Evolutionary conservation across 2,888 invertebrate genomes (phyloP).

Genomic region (Tridacna crocea): DNA sequence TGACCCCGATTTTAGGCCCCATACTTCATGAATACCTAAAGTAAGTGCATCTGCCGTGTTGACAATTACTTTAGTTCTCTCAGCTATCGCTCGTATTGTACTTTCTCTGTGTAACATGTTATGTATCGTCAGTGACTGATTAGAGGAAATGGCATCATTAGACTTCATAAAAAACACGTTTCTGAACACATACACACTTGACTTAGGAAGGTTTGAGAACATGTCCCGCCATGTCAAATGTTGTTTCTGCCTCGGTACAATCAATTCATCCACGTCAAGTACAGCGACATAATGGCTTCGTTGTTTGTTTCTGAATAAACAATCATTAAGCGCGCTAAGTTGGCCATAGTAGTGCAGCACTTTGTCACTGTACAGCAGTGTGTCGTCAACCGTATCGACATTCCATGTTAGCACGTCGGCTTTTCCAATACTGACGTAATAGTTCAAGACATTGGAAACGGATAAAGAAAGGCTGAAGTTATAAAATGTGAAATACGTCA

Average conservation of each 20-base stretch:
- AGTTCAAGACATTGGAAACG: neutral
- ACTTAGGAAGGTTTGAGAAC: neutral
- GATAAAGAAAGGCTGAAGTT: neutral
- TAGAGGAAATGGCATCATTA: neutral
- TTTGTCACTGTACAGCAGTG: neutral
- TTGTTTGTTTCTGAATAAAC: neutral
- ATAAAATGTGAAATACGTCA: neutral
- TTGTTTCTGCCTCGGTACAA: neutral
- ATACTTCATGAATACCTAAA: neutral
- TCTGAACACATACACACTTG: neutral
- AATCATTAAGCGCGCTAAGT: neutral
- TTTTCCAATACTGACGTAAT: neutral
- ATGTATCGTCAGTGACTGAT: neutral
- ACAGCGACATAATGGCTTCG: neutral
- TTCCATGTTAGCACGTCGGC: neutral
- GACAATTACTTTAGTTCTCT: neutral
- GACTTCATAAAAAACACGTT: neutral
- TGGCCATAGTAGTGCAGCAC: neutral
- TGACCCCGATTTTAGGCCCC: neutral
- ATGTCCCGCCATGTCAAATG: conserved; percentile 9
- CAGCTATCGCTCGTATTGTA: neutral
- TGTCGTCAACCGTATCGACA: neutral
- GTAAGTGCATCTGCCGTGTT: neutral
- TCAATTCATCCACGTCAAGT: conserved; percentile 8
- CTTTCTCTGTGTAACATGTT: neutral